Percentiles rank a stretch among this genome's conserved stretches.
Conservation (phyloP, 2,113 vertebrate species). For the Cepphus grylle region DNA sequence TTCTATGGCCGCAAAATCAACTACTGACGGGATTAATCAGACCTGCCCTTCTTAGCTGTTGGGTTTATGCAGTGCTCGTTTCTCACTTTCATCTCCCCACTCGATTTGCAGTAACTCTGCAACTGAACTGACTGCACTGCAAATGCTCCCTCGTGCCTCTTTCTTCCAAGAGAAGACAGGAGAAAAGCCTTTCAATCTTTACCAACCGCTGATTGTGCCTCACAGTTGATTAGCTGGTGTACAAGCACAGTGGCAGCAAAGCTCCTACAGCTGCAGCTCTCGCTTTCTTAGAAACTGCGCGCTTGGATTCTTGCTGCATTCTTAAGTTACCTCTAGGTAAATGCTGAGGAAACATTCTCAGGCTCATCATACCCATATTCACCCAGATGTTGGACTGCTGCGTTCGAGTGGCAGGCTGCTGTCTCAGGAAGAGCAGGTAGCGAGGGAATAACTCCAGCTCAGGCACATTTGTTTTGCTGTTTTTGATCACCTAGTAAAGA, state of each 20-base stretch:
- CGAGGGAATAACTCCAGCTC: slow-evolving; percentile 94
- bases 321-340: slow-evolving; percentile 98
- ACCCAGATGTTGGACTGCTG: slow-evolving; percentile 99
- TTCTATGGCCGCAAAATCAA: background rate
- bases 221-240: slow-evolving; percentile 1
- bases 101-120: background rate
- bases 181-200: slow-evolving; percentile 28
- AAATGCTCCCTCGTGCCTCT: background rate
- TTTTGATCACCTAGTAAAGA: slow-evolving; percentile 85
- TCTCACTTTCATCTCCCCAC: background rate
- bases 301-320: slow-evolving; percentile 91
- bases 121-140: background rate
- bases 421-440: slow-evolving; percentile 94
- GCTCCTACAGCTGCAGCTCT: slow-evolving; percentile 32
- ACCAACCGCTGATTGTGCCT: background rate
- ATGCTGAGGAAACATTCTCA: slow-evolving; percentile 95
- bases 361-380: slow-evolving; percentile 99
- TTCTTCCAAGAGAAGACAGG: background rate
- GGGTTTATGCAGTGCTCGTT: background rate
- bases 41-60: background rate
- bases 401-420: slow-evolving; percentile 90
- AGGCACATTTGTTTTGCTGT: slow-evolving; percentile 78
- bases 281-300: slow-evolving; percentile 42
- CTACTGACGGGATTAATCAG: background rate
- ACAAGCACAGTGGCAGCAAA: slow-evolving; percentile 62